These are phyloP conservation scores for Drosophila navojoa DNA, from an alignment of 1,140 invertebrate genomes.

Conservation along the genomic window DNA sequence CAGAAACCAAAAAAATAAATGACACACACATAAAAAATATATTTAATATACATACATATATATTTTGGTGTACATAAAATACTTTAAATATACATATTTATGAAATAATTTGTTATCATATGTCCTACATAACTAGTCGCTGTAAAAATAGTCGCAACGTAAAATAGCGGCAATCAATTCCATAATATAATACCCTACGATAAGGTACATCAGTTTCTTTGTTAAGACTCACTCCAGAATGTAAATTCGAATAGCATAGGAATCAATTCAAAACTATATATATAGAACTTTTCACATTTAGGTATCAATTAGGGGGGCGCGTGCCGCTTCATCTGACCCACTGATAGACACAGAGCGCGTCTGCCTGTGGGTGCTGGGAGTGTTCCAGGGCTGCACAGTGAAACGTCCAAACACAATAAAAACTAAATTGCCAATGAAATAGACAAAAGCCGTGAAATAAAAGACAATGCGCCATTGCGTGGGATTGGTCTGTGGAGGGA, in stretches of 20 bases:
- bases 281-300: constrained; percentile 8
- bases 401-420: constrained; percentile 89
- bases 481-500: constrained; percentile 84
- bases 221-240: constrained; percentile 32
- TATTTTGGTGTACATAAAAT: no score
- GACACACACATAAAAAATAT: no score
- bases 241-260: constrained; percentile 37
- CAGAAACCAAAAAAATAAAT: no score
- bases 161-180: constrained; percentile 66
- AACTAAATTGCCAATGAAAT: constrained; percentile 88
- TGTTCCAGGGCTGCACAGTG: constrained; percentile 88
- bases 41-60: no score
- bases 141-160: constrained; percentile 16
- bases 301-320: constrained; percentile 57
- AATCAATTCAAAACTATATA: constrained; percentile 38
- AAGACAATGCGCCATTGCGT: constrained; percentile 90
- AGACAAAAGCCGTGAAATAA: constrained; percentile 89
- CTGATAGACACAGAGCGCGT: neutral
- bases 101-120: constrained; percentile 50
- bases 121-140: constrained; percentile 47
- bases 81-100: constrained; percentile 6
- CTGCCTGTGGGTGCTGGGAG: constrained; percentile 44
- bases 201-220: constrained; percentile 70
- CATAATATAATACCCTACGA: constrained; percentile 53
- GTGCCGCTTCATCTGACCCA: constrained; percentile 34